Evolutionary conservation across 2,797 vertebrate species (phyloP).

Genomic region (Sciurus carolinensis): DNA sequence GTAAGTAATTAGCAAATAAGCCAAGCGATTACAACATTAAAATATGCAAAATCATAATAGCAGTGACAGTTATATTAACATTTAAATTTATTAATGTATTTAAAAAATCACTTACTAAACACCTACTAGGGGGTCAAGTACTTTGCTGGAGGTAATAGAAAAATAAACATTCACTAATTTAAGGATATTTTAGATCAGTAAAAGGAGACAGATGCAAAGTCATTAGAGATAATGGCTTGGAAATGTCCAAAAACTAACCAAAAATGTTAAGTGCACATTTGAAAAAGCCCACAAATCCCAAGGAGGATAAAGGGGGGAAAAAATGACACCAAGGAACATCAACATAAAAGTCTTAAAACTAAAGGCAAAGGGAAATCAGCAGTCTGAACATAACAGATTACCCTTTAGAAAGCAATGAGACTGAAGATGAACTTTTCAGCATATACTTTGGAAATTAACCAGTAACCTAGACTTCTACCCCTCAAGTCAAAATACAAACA

Average conservation of each 20-base stretch:
- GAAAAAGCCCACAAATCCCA: background rate
- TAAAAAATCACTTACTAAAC: background rate
- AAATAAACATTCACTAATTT: constrained; percentile 8
- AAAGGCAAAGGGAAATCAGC: background rate
- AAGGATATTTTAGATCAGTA: background rate
- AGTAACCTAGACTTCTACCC: background rate
- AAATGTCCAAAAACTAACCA: constrained; percentile 8
- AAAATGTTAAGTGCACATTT: background rate
- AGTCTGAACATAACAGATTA: constrained; percentile 44
- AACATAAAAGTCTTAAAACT: background rate
- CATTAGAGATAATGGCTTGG: constrained; percentile 33
- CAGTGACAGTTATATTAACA: constrained; percentile 5
- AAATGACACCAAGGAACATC: background rate
- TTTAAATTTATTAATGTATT: constrained; percentile 52
- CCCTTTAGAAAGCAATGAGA: constrained; percentile 31
- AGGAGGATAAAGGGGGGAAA: background rate
- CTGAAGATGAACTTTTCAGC: background rate
- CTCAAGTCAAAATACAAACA: background rate
- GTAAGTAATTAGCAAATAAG: constrained; percentile 58
- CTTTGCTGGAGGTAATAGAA: background rate
- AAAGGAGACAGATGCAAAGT: background rate
- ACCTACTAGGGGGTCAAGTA: background rate
- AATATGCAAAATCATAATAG: constrained; percentile 32
- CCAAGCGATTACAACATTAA: constrained; percentile 56
- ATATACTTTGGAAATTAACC: background rate